Evolutionary conservation across 2,113 vertebrate genomes (phyloP).

Genomic region (Actinemys pallida): DNA sequence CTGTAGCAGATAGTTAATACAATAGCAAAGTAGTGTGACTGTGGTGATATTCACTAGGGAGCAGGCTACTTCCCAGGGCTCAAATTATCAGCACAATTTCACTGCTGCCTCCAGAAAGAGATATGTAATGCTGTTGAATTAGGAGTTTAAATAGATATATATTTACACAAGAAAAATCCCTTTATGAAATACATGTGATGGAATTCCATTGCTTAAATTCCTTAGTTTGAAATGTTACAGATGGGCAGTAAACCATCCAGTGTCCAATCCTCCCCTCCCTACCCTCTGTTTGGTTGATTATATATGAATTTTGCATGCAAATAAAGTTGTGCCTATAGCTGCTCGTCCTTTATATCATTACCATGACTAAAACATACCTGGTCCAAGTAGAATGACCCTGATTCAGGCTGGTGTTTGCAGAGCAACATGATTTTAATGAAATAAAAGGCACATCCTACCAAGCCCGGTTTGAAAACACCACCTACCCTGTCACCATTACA

Average conservation of each 20-base stretch:
- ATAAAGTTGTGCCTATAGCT: slow-evolving; percentile 31
- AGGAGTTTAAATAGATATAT: slow-evolving; percentile 60
- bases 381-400: slow-evolving; percentile 48
- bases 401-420: slow-evolving; percentile 68
- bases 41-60: slow-evolving; percentile 68
- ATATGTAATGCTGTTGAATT: slow-evolving; percentile 71
- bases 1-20: slow-evolving; percentile 69
- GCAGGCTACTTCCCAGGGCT: slow-evolving; percentile 70
- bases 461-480: slow-evolving; percentile 80
- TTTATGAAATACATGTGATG: slow-evolving; percentile 61
- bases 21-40: slow-evolving; percentile 66
- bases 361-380: slow-evolving; percentile 34
- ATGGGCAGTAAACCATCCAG: slow-evolving; percentile 35
- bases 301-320: slow-evolving; percentile 57
- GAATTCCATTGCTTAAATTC: slow-evolving; percentile 45
- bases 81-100: slow-evolving; percentile 78
- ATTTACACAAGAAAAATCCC: slow-evolving; percentile 63
- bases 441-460: slow-evolving; percentile 79
- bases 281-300: slow-evolving; percentile 48
- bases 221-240: slow-evolving; percentile 47
- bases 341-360: slow-evolving; percentile 5
- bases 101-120: slow-evolving; percentile 71
- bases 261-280: not conserved
- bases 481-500: slow-evolving; percentile 81
- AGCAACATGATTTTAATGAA: slow-evolving; percentile 75